Conservation (phyloP, 2,113 vertebrate genomes). For the Leucosticte australis region DNA sequence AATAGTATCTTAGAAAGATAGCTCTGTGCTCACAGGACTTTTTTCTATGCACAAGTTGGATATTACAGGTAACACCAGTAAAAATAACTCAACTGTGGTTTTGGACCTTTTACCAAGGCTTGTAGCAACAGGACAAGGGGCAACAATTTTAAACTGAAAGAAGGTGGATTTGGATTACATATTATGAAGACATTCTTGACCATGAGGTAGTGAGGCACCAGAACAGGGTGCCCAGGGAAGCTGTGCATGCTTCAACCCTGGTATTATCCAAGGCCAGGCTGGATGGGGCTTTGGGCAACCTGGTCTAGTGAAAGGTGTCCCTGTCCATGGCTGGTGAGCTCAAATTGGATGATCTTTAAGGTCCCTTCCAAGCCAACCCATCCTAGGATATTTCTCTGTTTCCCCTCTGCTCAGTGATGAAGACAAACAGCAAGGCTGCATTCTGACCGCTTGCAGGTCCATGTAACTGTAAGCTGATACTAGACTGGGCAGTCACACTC, state of each 20-base stretch:
- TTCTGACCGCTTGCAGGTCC: background rate
- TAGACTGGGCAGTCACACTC: background rate
- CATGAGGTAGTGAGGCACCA: background rate
- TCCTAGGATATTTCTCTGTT: background rate
- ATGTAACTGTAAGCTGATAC: background rate
- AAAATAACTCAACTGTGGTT: background rate
- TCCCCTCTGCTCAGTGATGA: background rate
- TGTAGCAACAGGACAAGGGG: background rate
- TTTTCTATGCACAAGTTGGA: background rate
- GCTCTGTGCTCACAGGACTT: background rate
- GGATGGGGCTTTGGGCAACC: background rate
- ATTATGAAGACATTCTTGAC: background rate
- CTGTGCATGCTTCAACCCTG: background rate
- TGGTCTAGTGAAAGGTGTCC: background rate
- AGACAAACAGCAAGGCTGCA: background rate
- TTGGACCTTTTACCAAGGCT: background rate
- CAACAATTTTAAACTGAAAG: background rate
- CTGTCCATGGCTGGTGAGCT: background rate
- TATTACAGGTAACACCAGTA: background rate
- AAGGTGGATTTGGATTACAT: background rate
- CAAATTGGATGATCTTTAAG: background rate
- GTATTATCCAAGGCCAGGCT: background rate
- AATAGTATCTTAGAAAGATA: background rate
- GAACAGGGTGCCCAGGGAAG: background rate
- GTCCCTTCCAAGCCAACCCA: background rate